These are phyloP conservation scores for Falco concolor DNA, from an alignment of 2,797 vertebrate species.

Conservation along the genomic window DNA sequence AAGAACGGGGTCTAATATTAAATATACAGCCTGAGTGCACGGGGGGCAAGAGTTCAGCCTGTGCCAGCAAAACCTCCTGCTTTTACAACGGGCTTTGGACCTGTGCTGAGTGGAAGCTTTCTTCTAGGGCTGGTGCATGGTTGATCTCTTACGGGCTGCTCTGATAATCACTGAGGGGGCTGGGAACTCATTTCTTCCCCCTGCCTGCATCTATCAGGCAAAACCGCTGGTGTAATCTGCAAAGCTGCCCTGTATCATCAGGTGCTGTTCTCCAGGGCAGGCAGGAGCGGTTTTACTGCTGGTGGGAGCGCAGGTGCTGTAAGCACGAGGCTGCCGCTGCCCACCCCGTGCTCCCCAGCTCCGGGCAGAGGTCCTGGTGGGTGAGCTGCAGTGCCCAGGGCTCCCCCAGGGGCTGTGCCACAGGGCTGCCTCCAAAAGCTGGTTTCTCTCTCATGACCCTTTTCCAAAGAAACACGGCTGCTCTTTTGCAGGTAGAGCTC, in stretches of 20 bases:
- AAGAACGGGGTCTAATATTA: background rate
- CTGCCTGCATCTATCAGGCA: background rate
- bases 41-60: background rate
- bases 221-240: background rate
- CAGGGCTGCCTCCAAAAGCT: background rate
- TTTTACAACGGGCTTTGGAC: background rate
- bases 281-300: background rate
- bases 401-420: background rate
- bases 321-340: background rate
- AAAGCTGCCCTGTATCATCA: background rate
- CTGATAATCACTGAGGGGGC: background rate
- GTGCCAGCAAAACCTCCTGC: background rate
- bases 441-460: background rate
- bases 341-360: background rate
- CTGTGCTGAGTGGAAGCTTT: background rate
- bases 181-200: background rate
- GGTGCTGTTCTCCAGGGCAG: background rate
- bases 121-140: background rate
- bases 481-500: background rate
- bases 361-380: background rate
- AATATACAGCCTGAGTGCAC: background rate
- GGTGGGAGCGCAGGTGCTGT: rapidly evolving
- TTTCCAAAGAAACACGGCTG: background rate
- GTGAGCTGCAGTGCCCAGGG: background rate
- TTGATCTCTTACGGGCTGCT: background rate